phyloP scores from a whole-genome alignment of 1,140 invertebrate genomes.

The Bombus polaris region DNA sequence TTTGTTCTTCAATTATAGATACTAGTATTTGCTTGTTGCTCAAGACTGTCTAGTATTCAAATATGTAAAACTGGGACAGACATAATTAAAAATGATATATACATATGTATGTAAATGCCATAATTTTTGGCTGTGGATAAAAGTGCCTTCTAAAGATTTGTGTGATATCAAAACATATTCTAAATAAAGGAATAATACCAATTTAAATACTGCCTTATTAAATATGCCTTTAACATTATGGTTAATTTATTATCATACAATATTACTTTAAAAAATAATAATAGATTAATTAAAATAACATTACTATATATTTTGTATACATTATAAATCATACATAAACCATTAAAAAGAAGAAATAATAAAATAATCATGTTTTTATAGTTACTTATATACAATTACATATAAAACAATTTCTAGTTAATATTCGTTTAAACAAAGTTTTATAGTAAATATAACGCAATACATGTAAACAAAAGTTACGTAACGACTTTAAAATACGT shows the following conservation, averaged over 20 bases:
- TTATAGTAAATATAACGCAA: conserved; percentile 29
- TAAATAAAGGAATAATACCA: conserved; percentile 34
- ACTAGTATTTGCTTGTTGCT: conserved; percentile 31
- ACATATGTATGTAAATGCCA: conserved; percentile 28
- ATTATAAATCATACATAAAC: conserved; percentile 39
- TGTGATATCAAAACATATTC: conserved; percentile 42
- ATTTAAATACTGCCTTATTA: background rate
- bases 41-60: conserved; percentile 26
- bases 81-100: conserved; percentile 6
- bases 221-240: background rate
- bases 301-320: conserved; percentile 57
- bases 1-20: background rate
- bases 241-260: conserved; percentile 9
- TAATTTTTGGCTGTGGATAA: conserved; percentile 47
- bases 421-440: conserved; percentile 65
- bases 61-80: conserved; percentile 6
- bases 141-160: conserved; percentile 52
- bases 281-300: conserved; percentile 52
- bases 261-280: conserved; percentile 18
- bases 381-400: conserved; percentile 70
- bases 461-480: conserved; percentile 14
- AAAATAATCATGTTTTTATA: conserved; percentile 69
- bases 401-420: conserved; percentile 72
- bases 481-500: conserved; percentile 8
- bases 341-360: conserved; percentile 67